Percentiles rank a stretch among this genome's conserved stretches.
These are phyloP conservation scores for Clarias laeviceps DNA, from an alignment of 2,797 vertebrate genomes.

Conservation along the genomic window DNA sequence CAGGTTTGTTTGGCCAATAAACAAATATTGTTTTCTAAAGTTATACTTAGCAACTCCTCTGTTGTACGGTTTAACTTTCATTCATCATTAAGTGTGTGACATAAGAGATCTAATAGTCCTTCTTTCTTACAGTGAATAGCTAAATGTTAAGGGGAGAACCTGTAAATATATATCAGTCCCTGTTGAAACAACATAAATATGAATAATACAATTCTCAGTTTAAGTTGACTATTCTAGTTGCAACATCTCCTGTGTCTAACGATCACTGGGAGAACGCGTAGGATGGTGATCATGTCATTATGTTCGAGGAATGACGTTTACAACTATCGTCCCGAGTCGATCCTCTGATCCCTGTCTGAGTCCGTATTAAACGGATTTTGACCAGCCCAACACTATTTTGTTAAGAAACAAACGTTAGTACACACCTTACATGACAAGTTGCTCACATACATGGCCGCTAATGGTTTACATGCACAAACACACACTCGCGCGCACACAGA, in stretches of 20 bases:
- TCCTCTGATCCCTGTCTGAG: constrained; percentile 31
- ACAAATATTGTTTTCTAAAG: background rate
- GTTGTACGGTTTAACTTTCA: background rate
- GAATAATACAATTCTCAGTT: background rate
- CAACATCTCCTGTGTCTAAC: background rate
- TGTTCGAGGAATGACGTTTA: background rate
- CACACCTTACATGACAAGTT: constrained; percentile 37
- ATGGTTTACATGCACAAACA: constrained; percentile 1
- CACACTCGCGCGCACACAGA: background rate
- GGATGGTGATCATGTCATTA: background rate
- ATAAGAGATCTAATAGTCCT: background rate
- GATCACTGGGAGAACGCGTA: background rate
- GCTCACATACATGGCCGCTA: constrained; percentile 8
- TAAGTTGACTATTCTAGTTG: background rate
- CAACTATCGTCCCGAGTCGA: constrained; percentile 8
- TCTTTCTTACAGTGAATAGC: background rate
- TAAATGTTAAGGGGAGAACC: background rate
- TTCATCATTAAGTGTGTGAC: background rate
- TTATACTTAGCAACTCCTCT: background rate
- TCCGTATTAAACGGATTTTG: constrained; percentile 42
- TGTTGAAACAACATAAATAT: background rate
- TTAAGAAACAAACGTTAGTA: constrained; percentile 34
- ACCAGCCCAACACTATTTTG: constrained; percentile 31
- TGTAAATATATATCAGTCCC: background rate
- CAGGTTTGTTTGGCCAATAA: background rate